Percentiles rank a stretch among this genome's conserved stretches.
phyloP scores from a whole-genome alignment of 2,797 vertebrate species.

The Falco naumanni region DNA sequence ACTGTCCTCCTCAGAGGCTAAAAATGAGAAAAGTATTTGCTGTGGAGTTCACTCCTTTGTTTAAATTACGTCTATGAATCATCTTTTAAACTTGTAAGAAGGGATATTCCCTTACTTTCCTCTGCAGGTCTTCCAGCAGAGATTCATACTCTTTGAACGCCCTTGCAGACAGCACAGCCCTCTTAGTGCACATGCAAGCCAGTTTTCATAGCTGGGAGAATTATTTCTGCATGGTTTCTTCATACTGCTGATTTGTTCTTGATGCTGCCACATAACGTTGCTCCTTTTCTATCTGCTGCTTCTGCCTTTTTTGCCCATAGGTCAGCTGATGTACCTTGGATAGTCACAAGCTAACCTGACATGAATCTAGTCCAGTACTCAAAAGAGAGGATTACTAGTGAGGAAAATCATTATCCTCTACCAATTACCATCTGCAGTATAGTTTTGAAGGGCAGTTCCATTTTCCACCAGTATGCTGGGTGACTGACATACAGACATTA shows the following conservation, averaged over 20 bases:
- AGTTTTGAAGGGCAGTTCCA: neutral
- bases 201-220: neutral
- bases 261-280: neutral
- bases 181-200: neutral
- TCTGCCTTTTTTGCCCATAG: neutral
- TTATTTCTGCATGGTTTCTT: neutral
- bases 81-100: neutral
- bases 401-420: conserved; percentile 10
- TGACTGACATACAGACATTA: neutral
- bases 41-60: neutral
- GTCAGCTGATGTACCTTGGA: neutral
- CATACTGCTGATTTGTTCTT: neutral
- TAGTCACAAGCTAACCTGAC: neutral
- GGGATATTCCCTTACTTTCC: neutral
- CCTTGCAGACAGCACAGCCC: neutral
- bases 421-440: neutral
- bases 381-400: neutral
- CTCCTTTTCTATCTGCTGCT: neutral
- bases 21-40: neutral
- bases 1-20: neutral
- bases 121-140: neutral
- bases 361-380: neutral
- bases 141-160: neutral
- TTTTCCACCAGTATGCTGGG: neutral
- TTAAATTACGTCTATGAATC: neutral